A percentile compares a stretch with the other conserved stretches of the same genome.
phyloP scores from a whole-genome alignment of 2,888 invertebrate genomes.

The Eueremaeus valkanovi region DNA sequence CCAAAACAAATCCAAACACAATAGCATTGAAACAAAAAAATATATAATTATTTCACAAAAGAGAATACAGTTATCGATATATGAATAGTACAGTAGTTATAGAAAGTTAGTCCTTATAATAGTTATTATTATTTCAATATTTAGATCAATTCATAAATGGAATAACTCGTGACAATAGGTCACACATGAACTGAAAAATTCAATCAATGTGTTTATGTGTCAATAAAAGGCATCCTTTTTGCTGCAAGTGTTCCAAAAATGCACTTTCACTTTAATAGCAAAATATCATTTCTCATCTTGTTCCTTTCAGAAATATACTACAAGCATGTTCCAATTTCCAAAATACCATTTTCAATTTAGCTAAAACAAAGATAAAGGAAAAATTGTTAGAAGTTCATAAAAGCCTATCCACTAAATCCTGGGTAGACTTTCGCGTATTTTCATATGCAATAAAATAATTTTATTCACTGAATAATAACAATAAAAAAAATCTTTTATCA shows the following conservation, averaged over 20 bases:
- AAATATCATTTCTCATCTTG: too few species aligned
- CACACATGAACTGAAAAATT: slow-evolving; percentile 18
- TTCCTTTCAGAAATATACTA: neutral
- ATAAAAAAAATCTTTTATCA: neutral
- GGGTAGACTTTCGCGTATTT: neutral
- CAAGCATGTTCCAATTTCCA: too few species aligned
- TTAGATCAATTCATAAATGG: neutral
- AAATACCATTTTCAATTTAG: too few species aligned
- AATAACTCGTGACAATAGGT: slow-evolving; percentile 10
- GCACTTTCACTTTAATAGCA: neutral
- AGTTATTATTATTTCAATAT: neutral
- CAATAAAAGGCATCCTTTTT: neutral
- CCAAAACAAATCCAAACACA: neutral
- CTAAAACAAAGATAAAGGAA: too few species aligned
- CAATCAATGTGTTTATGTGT: slow-evolving; percentile 10
- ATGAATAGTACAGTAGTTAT: neutral
- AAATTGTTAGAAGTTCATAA: too few species aligned
- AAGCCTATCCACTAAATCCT: neutral
- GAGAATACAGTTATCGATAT: neutral
- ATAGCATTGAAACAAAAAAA: slow-evolving; percentile 4
- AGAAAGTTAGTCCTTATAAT: neutral
- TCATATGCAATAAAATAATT: neutral
- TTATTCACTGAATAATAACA: neutral
- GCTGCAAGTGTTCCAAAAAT: neutral
- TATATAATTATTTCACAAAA: too few species aligned